These are phyloP conservation scores for Eumacrocentrus americanus DNA, from an alignment of 2,888 invertebrate species.

Conservation along the genomic window DNA sequence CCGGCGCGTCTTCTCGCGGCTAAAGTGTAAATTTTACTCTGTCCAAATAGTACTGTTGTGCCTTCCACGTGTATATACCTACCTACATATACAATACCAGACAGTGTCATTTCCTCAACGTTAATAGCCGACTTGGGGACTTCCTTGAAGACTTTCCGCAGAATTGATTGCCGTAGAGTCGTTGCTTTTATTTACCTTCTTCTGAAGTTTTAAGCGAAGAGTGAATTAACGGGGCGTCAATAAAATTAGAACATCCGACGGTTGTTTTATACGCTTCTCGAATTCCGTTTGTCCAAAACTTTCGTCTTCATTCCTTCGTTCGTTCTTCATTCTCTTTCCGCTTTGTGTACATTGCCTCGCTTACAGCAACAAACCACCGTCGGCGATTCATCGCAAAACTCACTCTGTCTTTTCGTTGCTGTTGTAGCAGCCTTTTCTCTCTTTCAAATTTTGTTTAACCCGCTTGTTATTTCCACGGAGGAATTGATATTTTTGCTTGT, in stretches of 20 bases:
- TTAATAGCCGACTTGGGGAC: conserved; percentile 8
- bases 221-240: conserved; percentile 15
- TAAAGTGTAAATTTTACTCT: conserved; percentile 14
- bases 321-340: background rate
- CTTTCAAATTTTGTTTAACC: background rate
- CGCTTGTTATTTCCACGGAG: too few species aligned
- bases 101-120: background rate
- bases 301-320: background rate
- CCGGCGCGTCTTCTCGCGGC: background rate
- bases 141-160: conserved; percentile 5
- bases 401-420: background rate
- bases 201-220: conserved; percentile 7
- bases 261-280: conserved; percentile 5
- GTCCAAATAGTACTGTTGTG: background rate
- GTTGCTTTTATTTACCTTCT: conserved; percentile 19
- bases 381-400: background rate
- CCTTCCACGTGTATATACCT: conserved; percentile 13
- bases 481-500: too few species aligned
- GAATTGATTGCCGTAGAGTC: conserved; percentile 13
- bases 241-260: conserved; percentile 11
- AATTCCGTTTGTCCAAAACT: conserved; percentile 15
- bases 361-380: conserved; percentile 1
- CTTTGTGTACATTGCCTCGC: background rate
- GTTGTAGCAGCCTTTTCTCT: background rate
- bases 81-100: background rate